These are phyloP conservation scores for Bradypodion ventrale DNA, from an alignment of 2,797 vertebrate genomes.

Conservation along the genomic window DNA sequence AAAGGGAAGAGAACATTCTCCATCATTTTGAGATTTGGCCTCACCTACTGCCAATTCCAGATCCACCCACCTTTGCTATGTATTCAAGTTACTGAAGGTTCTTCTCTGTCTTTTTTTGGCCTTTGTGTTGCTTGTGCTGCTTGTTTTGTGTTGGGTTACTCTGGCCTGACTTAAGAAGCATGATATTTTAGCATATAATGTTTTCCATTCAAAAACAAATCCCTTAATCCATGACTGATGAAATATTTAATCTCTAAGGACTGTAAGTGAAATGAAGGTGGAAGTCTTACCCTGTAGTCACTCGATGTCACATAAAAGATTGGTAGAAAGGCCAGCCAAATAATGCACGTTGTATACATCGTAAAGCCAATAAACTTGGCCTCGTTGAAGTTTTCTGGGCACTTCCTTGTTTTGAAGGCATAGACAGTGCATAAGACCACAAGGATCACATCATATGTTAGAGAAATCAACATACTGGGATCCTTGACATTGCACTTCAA, in stretches of 20 bases:
- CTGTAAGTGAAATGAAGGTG: slow-evolving; percentile 38
- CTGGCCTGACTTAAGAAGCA: neutral
- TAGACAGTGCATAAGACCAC: slow-evolving; percentile 98
- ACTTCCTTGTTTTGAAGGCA: slow-evolving; percentile 99
- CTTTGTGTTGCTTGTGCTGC: too few species aligned
- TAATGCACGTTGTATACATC: slow-evolving; percentile 99
- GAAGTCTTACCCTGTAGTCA: slow-evolving; percentile 94
- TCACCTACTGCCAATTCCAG: neutral
- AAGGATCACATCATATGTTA: slow-evolving; percentile 94
- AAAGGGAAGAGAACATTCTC: neutral
- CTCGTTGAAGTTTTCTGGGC: slow-evolving; percentile 99
- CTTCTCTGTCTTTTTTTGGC: neutral
- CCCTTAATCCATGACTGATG: neutral
- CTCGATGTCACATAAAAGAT: slow-evolving; percentile 99
- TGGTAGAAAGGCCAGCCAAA: slow-evolving; percentile 98
- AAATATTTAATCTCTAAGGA: neutral
- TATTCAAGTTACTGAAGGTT: neutral
- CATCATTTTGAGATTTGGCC: too few species aligned
- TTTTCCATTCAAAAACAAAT: neutral
- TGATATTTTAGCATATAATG: neutral
- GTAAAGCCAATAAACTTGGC: slow-evolving; percentile 99
- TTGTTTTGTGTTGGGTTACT: neutral
- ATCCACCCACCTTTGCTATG: neutral
- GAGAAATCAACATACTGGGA: slow-evolving; percentile 96
- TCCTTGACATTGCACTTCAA: slow-evolving; percentile 97